Evolutionary conservation across 2,888 invertebrate genomes (phyloP).

Genomic region (Philereme transversata): DNA sequence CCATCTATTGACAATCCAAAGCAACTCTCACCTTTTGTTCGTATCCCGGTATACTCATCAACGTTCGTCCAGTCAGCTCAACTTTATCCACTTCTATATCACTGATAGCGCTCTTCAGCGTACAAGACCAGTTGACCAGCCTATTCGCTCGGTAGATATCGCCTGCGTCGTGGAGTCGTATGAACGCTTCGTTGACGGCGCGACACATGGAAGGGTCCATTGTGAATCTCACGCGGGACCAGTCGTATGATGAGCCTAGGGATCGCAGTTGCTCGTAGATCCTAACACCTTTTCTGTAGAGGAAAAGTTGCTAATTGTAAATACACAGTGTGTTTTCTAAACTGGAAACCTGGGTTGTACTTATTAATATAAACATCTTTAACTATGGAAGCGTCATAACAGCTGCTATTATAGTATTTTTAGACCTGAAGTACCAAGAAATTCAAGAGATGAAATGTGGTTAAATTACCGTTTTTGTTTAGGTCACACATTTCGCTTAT

Average conservation of each 20-base stretch:
- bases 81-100: conserved; percentile 99
- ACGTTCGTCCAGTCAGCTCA: conserved; percentile 93
- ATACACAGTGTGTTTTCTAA: no score
- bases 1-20: background rate
- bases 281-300: conserved; percentile 87
- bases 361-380: no score
- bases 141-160: conserved; percentile 95
- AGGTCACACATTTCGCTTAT: no score
- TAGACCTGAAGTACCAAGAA: no score
- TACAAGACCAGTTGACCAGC: conserved; percentile 99
- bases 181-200: conserved; percentile 97
- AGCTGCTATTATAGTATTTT: no score
- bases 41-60: conserved; percentile 95
- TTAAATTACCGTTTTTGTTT: no score
- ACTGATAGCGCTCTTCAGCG: conserved; percentile 98
- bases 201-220: conserved; percentile 95
- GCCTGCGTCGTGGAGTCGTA: conserved; percentile 93
- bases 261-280: conserved; percentile 93
- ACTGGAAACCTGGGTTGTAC: no score
- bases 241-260: conserved; percentile 96
- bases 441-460: no score
- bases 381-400: no score
- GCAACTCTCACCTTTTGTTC: conserved; percentile 84
- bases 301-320: background rate
- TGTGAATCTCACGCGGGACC: conserved; percentile 97